A percentile compares a stretch with the other conserved stretches of the same genome.
phyloP scores from a whole-genome alignment of 2,113 vertebrate species.

The Bubalus kerabau region DNA sequence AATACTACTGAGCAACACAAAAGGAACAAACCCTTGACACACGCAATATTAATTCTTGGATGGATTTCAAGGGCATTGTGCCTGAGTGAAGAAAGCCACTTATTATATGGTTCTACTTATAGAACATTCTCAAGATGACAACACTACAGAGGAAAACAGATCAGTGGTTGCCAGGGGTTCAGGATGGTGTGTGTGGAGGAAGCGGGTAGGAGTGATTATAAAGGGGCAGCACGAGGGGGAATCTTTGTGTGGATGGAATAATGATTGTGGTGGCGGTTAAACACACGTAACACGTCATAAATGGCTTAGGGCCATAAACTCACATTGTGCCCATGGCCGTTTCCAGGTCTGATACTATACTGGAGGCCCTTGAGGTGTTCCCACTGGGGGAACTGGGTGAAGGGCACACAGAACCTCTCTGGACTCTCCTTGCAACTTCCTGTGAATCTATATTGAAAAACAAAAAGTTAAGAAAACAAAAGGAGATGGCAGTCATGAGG shows the following conservation, averaged over 20 bases:
- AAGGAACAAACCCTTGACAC: not conserved
- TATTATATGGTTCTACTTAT: not conserved
- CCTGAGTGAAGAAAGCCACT: not conserved
- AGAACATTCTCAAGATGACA: not conserved
- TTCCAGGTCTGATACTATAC: not conserved
- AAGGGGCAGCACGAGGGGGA: not conserved
- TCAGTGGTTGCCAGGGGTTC: not conserved
- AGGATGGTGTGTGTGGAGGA: not conserved
- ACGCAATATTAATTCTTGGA: not conserved
- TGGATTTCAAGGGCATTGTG: not conserved
- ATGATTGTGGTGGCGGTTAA: not conserved
- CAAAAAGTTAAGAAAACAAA: not conserved
- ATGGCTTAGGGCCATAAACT: not conserved
- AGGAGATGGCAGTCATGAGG: not conserved
- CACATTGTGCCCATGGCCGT: fast-evolving
- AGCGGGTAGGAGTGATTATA: not conserved
- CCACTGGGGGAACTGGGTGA: not conserved
- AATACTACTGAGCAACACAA: not conserved
- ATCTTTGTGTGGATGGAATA: fast-evolving
- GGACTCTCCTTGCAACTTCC: not conserved
- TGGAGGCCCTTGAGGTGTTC: not conserved
- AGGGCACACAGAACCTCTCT: not conserved
- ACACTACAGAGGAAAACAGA: too few species aligned
- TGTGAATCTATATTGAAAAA: not conserved
- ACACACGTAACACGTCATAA: fast-evolving